Conservation (phyloP, 2,113 vertebrate genomes). For the Cryptoleucopteryx plumbea region DNA sequence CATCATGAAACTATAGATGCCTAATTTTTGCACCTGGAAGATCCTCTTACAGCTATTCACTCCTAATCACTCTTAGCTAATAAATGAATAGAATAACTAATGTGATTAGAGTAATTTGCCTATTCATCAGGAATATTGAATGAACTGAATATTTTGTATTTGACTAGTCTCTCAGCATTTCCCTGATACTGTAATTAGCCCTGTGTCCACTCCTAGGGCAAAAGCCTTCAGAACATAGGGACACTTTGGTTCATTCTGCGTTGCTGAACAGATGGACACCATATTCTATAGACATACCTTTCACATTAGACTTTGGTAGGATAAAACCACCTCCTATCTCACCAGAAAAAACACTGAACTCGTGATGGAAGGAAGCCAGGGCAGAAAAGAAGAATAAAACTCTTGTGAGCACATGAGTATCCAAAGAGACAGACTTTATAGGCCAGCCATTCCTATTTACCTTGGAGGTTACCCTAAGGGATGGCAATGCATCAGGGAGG, state of each 20-base stretch:
- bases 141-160: slow-evolving; percentile 74
- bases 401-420: neutral
- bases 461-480: neutral
- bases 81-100: slow-evolving; percentile 81
- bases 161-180: slow-evolving; percentile 65
- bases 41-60: slow-evolving; percentile 72
- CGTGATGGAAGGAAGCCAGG: neutral
- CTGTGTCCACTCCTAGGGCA: neutral
- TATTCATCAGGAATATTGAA: slow-evolving; percentile 77
- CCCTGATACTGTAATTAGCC: slow-evolving; percentile 70
- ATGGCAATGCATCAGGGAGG: neutral
- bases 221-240: neutral
- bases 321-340: neutral
- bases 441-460: neutral
- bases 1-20: slow-evolving; percentile 74
- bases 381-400: neutral
- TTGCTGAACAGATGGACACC: neutral
- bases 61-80: slow-evolving; percentile 75
- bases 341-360: neutral
- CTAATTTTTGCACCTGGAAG: slow-evolving; percentile 78
- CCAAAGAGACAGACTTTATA: neutral
- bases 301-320: no score
- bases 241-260: neutral
- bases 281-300: neutral
- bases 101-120: slow-evolving; percentile 77